Base-by-base conservation (phyloP, 1,140 invertebrate genomes). In the Papilio aristodemus region DNA sequence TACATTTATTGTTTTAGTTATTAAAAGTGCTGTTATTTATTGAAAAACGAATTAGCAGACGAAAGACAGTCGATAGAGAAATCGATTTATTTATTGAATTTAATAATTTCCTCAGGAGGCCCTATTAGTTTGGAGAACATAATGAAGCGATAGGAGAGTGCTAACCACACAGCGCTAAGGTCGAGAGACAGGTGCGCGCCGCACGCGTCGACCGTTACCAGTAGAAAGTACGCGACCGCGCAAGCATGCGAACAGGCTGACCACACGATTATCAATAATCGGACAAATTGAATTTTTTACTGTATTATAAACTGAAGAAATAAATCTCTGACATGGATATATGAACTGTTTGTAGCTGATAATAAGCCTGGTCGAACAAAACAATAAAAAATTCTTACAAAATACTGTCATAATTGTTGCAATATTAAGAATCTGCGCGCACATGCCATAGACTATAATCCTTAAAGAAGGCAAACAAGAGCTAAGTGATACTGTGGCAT, bases 171-270 rank as follows among this genome's bases (percentile, higher is more conserved):
- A 68, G 43, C 59, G 74, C 70, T 72, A 75, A 79, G 84, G 85
- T 84, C 80, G 74, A 81, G 79, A 73, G 88, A 88, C 88, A 91
- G 88, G 88, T 91, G 88, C 81, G 46, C 37, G 72, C 79, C 86
- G 88, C 88, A 91, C 89, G 89, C 87, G 89, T 77, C 89, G 84
- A 89, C 89, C 88, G 88, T 90, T 90, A 89, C 83, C 85, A 77
- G 84, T 90, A 90, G 86, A 90, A 89, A 89, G 88, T 86, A 78
- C 85, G 88, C 85, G 84, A 86, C 85, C 86, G 87, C 85, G 81
- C 78, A 77, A 85, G 86, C 89, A 91, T 85, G 89, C 87, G 82
- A 89, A 69, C 85, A 78, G 74, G 71, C 74, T 74, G 72, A 43
- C 84, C 71, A 81, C 73, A 25, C 1, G 11, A 22, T 9, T 54